Evolutionary conservation across 2,888 invertebrate genomes (phyloP).

Genomic region (Brachyptera putata): DNA sequence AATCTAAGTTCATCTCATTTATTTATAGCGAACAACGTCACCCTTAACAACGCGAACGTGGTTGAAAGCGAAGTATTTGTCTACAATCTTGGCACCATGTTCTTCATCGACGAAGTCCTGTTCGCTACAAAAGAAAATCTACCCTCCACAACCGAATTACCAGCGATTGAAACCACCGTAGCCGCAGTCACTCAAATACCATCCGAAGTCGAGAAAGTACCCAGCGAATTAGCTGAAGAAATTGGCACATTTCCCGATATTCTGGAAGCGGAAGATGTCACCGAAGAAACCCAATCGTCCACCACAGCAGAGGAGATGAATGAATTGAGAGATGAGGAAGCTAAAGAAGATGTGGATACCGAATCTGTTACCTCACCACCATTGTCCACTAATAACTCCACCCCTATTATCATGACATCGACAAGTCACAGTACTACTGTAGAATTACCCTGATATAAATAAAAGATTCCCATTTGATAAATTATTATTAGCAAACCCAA

Average conservation of each 20-base stretch:
- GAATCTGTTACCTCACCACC: too few relatives aligned
- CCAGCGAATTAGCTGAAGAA: conserved; percentile 30
- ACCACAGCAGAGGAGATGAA: conserved; percentile 22
- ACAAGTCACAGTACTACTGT: neutral
- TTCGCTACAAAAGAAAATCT: conserved; percentile 40
- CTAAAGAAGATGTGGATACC: conserved; percentile 5
- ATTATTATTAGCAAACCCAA: neutral
- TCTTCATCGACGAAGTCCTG: conserved; percentile 56
- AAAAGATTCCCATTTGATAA: too few relatives aligned
- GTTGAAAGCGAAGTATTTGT: conserved; percentile 60
- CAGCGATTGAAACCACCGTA: conserved; percentile 2
- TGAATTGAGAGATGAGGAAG: conserved; percentile 17
- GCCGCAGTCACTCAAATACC: conserved; percentile 19
- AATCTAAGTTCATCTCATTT: too few relatives aligned
- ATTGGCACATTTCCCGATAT: conserved; percentile 27
- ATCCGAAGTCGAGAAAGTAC: conserved; percentile 29
- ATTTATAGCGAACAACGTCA: conserved; percentile 42
- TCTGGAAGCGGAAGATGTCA: conserved; percentile 17
- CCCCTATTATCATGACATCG: neutral
- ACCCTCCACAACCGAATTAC: conserved; percentile 23
- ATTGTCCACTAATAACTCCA: too few relatives aligned
- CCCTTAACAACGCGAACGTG: conserved; percentile 55
- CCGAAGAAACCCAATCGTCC: neutral
- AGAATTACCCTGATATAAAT: conserved; percentile 9
- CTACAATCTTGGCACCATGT: conserved; percentile 62